A percentile compares a stretch with the other conserved stretches of the same genome.
Evolutionary conservation across 1,140 invertebrate genomes (phyloP).

Genomic region (Kradibia gibbosae): DNA sequence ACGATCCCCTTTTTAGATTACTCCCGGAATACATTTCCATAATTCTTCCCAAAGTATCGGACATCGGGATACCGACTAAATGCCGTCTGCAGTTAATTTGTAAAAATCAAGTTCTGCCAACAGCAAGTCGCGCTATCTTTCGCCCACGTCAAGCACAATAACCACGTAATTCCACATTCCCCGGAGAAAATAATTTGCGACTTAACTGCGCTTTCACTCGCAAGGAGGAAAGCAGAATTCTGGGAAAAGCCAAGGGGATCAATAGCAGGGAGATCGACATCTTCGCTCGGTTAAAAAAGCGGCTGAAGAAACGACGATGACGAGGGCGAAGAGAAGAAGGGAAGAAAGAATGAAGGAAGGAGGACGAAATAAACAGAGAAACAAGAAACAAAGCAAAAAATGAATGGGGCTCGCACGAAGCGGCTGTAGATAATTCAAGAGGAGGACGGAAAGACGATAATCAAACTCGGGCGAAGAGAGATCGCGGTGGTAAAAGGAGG

Average conservation of each 20-base stretch:
- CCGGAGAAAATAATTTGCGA: background rate
- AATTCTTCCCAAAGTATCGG: background rate
- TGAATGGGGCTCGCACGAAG: background rate
- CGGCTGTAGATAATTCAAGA: background rate
- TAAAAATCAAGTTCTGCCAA: background rate
- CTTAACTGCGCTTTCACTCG: background rate
- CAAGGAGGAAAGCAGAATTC: background rate
- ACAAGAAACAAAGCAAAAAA: background rate
- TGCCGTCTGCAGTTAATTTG: background rate
- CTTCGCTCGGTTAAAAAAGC: background rate
- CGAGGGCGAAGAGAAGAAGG: background rate
- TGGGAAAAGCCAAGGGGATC: background rate
- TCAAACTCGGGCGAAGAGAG: background rate
- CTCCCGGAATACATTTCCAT: background rate
- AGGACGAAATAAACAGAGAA: too few species aligned
- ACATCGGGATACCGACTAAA: background rate
- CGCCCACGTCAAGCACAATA: background rate
- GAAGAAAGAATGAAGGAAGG: too few species aligned
- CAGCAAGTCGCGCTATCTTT: background rate
- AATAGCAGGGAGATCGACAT: background rate
- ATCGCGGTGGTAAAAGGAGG: too few species aligned
- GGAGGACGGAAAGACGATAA: background rate
- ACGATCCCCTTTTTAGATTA: background rate
- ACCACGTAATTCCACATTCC: background rate
- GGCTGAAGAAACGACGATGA: background rate